A percentile compares a stretch with the other conserved stretches of the same genome.
Evolutionary conservation across 2,113 vertebrate species (phyloP).

Genomic region (Microtus richardsoni): DNA sequence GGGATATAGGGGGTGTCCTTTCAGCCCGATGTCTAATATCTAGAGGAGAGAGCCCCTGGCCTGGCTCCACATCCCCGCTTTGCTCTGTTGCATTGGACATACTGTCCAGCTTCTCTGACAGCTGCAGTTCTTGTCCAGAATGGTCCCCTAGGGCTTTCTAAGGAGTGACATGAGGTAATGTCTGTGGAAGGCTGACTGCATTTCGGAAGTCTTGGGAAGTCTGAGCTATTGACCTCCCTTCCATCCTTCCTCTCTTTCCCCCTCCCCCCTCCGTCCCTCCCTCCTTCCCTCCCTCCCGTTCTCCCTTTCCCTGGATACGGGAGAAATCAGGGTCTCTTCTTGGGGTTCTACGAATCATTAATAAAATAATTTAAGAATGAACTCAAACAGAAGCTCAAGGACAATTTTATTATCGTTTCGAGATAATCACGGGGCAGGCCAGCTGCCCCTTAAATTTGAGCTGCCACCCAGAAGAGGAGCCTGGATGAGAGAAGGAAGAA

Average conservation of each 20-base stretch:
- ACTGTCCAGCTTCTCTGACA: not conserved
- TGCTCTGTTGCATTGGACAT: accelerated
- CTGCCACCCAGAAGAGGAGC: not conserved
- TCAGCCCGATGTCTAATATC: accelerated
- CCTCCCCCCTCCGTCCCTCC: too few species aligned
- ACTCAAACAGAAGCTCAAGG: not conserved
- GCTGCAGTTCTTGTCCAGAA: not conserved
- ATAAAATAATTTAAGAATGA: not conserved
- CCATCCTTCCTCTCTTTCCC: not conserved
- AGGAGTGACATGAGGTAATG: not conserved
- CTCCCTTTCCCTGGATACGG: not conserved
- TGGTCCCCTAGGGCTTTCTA: not conserved
- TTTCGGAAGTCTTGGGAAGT: not conserved
- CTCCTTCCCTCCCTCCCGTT: too few species aligned
- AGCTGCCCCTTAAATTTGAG: not conserved
- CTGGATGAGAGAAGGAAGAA: not conserved
- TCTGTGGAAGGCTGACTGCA: not conserved
- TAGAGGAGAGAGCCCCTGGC: not conserved
- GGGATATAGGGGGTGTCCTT: accelerated
- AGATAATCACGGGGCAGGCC: not conserved
- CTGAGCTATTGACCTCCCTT: not conserved
- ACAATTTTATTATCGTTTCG: not conserved
- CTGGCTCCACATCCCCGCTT: not conserved
- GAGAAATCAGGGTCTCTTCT: not conserved
- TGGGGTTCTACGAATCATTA: not conserved